Evolutionary conservation across 2,113 vertebrate species (phyloP).

Genomic region (Phainopepla nitens): DNA sequence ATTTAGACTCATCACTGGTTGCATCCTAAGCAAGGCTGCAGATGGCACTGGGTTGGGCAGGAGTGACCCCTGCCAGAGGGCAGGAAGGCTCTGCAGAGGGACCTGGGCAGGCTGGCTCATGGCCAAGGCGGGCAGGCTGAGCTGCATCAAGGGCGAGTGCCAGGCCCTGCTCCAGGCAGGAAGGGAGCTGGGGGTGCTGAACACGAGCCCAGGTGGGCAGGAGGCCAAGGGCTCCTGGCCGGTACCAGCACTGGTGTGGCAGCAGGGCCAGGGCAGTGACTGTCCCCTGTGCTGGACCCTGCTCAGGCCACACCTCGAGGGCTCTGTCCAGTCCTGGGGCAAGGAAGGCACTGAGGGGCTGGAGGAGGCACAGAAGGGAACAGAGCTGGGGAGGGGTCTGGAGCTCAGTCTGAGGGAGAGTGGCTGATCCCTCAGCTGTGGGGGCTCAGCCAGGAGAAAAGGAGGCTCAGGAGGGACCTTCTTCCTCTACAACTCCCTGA

Average conservation of each 20-base stretch:
- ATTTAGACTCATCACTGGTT: neutral
- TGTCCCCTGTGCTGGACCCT: neutral
- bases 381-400: neutral
- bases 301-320: neutral
- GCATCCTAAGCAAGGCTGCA: neutral
- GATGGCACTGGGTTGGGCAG: accelerated
- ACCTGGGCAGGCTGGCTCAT: neutral
- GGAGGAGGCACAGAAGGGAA: neutral
- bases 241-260: accelerated
- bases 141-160: accelerated
- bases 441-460: neutral
- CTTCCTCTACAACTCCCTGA: neutral
- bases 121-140: accelerated
- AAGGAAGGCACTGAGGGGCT: neutral
- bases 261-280: neutral
- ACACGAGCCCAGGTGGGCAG: neutral
- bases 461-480: neutral
- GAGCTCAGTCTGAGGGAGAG: neutral
- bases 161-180: neutral
- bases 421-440: neutral
- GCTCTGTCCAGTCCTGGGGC: neutral
- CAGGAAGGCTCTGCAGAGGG: neutral
- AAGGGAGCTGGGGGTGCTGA: no score
- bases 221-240: neutral
- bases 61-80: no score